These are phyloP conservation scores for Pogonomyrmex californicus DNA, from an alignment of 1,140 invertebrate species.

Conservation along the genomic window DNA sequence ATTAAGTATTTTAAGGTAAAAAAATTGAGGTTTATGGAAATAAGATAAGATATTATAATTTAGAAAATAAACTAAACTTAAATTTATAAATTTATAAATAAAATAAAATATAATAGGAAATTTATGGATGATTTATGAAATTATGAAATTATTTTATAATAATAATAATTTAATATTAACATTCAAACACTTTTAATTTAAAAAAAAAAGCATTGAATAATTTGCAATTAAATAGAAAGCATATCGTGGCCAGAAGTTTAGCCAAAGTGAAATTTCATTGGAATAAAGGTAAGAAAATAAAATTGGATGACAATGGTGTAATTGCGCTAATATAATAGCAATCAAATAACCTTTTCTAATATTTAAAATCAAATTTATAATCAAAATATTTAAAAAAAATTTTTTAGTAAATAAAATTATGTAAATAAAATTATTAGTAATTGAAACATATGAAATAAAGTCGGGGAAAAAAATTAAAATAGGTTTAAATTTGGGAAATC, in stretches of 20 bases:
- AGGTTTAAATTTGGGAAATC: background rate
- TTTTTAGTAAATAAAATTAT: background rate
- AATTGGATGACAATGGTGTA: conserved; percentile 18
- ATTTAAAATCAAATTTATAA: conserved; percentile 13
- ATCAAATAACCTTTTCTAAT: conserved; percentile 11
- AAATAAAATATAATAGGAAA: background rate
- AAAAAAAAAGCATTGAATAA: background rate
- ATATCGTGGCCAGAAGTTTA: conserved; percentile 29
- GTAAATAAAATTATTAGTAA: background rate
- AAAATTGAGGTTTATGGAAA: background rate
- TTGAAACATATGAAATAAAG: background rate
- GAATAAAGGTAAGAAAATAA: background rate
- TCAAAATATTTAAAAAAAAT: background rate
- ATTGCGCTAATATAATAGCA: conserved; percentile 6
- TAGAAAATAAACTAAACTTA: background rate
- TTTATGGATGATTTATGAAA: background rate
- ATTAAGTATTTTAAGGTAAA: background rate
- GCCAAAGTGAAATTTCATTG: background rate
- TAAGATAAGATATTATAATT: background rate
- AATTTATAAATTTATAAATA: background rate
- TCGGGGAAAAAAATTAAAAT: background rate
- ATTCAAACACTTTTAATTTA: background rate
- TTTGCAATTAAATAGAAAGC: background rate
- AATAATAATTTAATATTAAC: no score
- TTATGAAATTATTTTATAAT: background rate